Evolutionary conservation across 2,888 invertebrate genomes (phyloP).

Genomic region (Ormyrus rosae): DNA sequence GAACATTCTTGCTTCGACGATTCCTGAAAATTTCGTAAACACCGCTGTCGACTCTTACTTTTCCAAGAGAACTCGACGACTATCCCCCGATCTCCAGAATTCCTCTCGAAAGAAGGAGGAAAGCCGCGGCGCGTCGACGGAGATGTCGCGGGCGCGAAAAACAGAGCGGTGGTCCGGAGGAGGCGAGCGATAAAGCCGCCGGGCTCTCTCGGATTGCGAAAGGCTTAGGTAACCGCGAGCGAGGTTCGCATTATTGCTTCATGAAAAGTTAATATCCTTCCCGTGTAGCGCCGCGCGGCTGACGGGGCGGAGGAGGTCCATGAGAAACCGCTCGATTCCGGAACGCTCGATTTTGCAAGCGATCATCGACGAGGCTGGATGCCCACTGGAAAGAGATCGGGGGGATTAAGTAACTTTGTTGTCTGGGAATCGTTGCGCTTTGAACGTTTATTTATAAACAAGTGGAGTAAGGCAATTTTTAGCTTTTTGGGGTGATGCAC

Average conservation of each 20-base stretch:
- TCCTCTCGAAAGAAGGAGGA: too few relatives aligned
- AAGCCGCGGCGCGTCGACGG: neutral
- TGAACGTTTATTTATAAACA: too few relatives aligned
- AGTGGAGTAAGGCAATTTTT: too few relatives aligned
- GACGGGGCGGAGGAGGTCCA: slow-evolving; percentile 8
- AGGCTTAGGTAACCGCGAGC: slow-evolving; percentile 33
- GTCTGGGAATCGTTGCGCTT: too few relatives aligned
- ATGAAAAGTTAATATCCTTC: slow-evolving; percentile 54
- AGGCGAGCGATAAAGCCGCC: neutral
- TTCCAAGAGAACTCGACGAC: too few relatives aligned
- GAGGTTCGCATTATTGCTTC: slow-evolving; percentile 46
- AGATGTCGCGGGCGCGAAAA: neutral
- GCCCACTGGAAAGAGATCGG: too few relatives aligned
- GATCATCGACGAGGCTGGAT: neutral
- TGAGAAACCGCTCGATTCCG: slow-evolving; percentile 43
- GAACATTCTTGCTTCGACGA: too few relatives aligned
- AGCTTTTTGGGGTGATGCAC: too few relatives aligned
- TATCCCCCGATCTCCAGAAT: too few relatives aligned
- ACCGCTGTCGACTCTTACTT: too few relatives aligned
- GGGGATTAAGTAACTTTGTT: too few relatives aligned
- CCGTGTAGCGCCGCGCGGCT: neutral
- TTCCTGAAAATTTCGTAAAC: too few relatives aligned
- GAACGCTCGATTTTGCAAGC: slow-evolving; percentile 49
- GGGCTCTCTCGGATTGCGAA: slow-evolving; percentile 30
- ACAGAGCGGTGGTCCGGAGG: neutral